Evolutionary conservation across 2,888 invertebrate species (phyloP), one percentile per base, ranked within the genome.

Genomic region (Caenorhabditis afra): DNA sequence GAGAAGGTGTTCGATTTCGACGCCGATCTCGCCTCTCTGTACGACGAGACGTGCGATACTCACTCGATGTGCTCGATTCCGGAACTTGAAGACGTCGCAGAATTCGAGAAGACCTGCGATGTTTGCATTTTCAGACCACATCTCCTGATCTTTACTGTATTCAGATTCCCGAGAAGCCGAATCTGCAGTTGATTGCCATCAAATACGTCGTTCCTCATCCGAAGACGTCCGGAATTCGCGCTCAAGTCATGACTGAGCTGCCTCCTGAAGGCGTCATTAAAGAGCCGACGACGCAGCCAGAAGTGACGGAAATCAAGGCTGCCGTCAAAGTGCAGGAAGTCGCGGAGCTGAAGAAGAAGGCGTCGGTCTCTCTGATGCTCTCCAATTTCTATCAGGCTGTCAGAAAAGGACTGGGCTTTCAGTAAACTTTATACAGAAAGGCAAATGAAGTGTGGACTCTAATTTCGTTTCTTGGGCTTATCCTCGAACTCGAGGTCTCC

Each of bases 401-500:
- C 41, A 41, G 14, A 14, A 41, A 11, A 41, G 12, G 41, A 41
- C 11, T 41, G 7, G 11, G 41, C 7, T 14, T 14, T 11, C 14
- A 41, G 14, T 41, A 29, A 44, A 65, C 44, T 65, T 65, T 65
- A 65, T 65, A 8, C 41, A 11, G 14, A 41, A 41, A 23, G 41
- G 12, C 18, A 53, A 55, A 53, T 55, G 45, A 47, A 66, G 8
- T 47, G 66, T 55, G 53, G 45, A 55, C 20, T 66, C 66, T 29
- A 29, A 37, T 55, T 45, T 35, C 45, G 14, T 23, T 57, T 18
- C 50, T 58, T 64, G 22, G 39, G 55, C 8, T 62, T 47, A 20
- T 73, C 73, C 55, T 64, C 73, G 57, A 73, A 73, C 10, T 50
- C 45, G 35, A 73, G 50, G 20, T 73, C 73, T 50, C 73, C 73